phyloP scores from a whole-genome alignment of 2,113 vertebrate genomes.

The Brienomyrus longianalis region DNA sequence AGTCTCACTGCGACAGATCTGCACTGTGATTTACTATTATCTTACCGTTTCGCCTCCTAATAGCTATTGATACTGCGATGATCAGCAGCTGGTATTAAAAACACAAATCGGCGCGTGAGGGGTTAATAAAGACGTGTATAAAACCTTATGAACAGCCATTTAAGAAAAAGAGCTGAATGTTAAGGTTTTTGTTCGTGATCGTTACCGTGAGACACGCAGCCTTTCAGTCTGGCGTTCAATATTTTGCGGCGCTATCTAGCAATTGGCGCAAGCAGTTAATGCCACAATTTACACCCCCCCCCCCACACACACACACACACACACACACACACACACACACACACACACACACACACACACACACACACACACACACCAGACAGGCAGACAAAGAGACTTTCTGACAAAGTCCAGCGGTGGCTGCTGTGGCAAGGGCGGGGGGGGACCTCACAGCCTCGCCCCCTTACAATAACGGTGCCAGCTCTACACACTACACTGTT shows the following conservation, averaged over 20 bases:
- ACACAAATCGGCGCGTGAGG: background rate
- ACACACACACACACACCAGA: background rate
- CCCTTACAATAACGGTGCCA: background rate
- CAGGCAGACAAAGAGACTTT: background rate
- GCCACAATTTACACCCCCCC: background rate
- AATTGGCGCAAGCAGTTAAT: background rate
- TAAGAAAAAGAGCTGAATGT: background rate
- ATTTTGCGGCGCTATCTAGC: background rate
- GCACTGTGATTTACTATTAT: background rate
- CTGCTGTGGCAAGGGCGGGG: background rate
- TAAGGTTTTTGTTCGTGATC: background rate
- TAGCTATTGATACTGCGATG: background rate
- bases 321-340: too few relatives aligned
- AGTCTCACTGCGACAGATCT: background rate
- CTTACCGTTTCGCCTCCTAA: background rate
- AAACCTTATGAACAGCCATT: background rate
- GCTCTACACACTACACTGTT: background rate
- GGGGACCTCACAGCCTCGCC: background rate
- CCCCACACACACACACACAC: background rate
- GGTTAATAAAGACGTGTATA: background rate
- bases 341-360: too few relatives aligned
- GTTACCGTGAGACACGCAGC: background rate
- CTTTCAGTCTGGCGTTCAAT: background rate
- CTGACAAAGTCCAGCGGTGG: constrained; percentile 1
- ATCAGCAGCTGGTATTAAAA: background rate